Conservation (phyloP, 2,888 invertebrate genomes). For the Ryuthela nishihirai region DNA sequence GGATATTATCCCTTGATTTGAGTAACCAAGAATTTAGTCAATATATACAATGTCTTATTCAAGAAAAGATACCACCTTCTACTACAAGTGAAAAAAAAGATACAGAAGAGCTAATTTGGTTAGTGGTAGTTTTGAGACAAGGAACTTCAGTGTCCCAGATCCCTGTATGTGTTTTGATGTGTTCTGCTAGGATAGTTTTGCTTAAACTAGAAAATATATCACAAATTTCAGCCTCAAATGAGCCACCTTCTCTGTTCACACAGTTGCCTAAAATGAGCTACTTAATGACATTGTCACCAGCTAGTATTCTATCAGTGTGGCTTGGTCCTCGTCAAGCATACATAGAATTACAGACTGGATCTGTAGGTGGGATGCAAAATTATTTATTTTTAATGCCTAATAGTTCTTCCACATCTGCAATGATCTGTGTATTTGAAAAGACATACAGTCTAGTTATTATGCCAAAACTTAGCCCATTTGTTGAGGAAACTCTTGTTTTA, state of each 20-base stretch:
- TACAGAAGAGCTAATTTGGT: conserved; percentile 11
- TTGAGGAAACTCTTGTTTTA: conserved; percentile 7
- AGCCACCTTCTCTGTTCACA: neutral
- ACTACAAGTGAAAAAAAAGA: neutral
- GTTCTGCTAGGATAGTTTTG: conserved; percentile 7
- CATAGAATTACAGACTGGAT: conserved; percentile 9
- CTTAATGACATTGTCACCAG: neutral
- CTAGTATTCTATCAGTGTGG: conserved; percentile 7
- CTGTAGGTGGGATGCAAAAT: neutral
- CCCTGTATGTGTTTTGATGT: conserved; percentile 14
- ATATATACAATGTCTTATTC: too few species aligned
- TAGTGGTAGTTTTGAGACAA: conserved; percentile 2
- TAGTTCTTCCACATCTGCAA: neutral
- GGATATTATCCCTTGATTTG: conserved; percentile 8
- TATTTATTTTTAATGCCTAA: conserved; percentile 9
- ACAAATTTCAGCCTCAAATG: neutral
- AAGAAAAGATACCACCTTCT: neutral
- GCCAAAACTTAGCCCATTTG: conserved; percentile 14
- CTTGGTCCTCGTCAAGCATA: conserved; percentile 21
- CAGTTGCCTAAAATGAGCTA: conserved; percentile 7
- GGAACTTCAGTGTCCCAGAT: conserved; percentile 7
- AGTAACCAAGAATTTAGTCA: conserved; percentile 2
- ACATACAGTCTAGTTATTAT: conserved; percentile 6
- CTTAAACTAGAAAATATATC: conserved; percentile 10
- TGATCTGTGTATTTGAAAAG: conserved; percentile 1